phyloP scores from a whole-genome alignment of 2,888 invertebrate genomes.

The Caenorhabditis sp. region DNA sequence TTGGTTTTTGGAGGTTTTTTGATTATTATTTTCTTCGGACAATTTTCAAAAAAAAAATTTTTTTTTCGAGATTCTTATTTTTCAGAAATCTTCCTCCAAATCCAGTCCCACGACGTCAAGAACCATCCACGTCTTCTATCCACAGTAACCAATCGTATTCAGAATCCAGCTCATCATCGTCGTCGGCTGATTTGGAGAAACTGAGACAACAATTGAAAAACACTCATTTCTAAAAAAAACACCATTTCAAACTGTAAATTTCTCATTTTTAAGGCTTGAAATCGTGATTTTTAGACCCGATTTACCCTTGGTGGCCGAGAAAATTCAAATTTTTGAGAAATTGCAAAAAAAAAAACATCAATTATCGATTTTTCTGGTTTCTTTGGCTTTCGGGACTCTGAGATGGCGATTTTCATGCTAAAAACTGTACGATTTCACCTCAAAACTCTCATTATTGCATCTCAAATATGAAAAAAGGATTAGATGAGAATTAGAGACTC shows the following conservation, averaged over 20 bases:
- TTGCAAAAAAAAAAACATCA: too few species aligned
- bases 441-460: too few species aligned
- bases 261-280: background rate
- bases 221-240: too few species aligned
- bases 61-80: background rate
- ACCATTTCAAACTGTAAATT: background rate
- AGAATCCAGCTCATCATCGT: constrained; percentile 7
- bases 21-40: too few species aligned
- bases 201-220: background rate
- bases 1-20: too few species aligned
- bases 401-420: background rate
- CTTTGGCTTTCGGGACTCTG: background rate
- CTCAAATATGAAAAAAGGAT: too few species aligned
- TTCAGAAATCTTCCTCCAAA: background rate
- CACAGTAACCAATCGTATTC: background rate
- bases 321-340: constrained; percentile 9
- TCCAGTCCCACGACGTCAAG: background rate
- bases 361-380: background rate
- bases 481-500: too few species aligned
- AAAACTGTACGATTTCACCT: too few species aligned
- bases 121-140: constrained; percentile 2
- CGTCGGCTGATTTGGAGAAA: constrained; percentile 1
- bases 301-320: background rate
- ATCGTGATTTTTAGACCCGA: too few species aligned
- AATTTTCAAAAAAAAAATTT: background rate